Evolutionary conservation across 2,113 vertebrate species (phyloP), one percentile per base, ranked within the genome.

Genomic region (Burhinus bistriatus): DNA sequence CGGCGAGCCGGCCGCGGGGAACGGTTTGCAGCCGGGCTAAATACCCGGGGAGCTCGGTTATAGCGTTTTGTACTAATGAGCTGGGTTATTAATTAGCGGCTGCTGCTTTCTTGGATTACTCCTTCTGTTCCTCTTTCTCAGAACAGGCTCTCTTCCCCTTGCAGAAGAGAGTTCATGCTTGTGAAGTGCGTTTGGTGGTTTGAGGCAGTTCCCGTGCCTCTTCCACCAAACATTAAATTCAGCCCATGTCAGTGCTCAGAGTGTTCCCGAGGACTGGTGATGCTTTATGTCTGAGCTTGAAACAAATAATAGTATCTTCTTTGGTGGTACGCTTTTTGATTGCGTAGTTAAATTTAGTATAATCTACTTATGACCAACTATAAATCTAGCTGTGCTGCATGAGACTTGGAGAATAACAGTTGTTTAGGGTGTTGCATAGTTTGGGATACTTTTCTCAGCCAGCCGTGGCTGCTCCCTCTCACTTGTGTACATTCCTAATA

Each of bases 281-380:
- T 23, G 40, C 55, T 51, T 9, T 12, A 5, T 4, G 4, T 12
- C 68, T 6, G 66, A 6, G 62, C 26, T n/a, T 3, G 23, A 30
- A 25, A 3, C 6, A 5, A 36, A 0, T 0, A 6, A 1, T 2
- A 2, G 29, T 3, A 6, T 55, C 19, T 22, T 13, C 26, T 32
- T 30, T 4, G 45, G 51, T 1, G 12, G 18, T 4, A 5, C 5
- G 15, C 17, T 36, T 34, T 32, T 4, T 3, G 15, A 1, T 0
- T 8, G 55, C 6, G 19, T 6, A 3, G 7, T 47, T 49, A 21
- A 29, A 29, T 21, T 6, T 4, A 3, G 18, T 3, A 1, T 27
- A 2, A 47, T 9, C 17, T 12, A 1, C 14, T 51, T 12, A 2
- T 3, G 36, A 5, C 2, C 44, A 10, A 3, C 27, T 30, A 0